Base-by-base conservation (phyloP, 2,888 invertebrate genomes). In the Notodonta ziczac region DNA sequence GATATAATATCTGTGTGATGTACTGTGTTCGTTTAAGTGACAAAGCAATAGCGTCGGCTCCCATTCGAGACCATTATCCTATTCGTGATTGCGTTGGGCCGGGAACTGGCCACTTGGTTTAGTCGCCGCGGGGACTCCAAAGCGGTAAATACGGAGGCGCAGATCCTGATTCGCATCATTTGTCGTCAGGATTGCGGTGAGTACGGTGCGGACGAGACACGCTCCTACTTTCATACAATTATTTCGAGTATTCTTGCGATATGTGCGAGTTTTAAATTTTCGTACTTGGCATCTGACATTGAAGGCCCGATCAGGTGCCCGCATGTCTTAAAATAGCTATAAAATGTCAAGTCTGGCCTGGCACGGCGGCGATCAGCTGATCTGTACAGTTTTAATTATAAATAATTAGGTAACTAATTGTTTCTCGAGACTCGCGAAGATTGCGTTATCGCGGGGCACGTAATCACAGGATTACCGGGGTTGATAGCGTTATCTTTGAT, bases 141-240 rank as follows among this genome's bases (percentile, higher is more conserved):
- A 91, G 91, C 90, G 89, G 93, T 88, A 92, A 93, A 89, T 93
- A 93, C 93, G 93, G 93, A 93, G 93, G 88, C 90, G 89, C 88
- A 84, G 85, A 89, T 89, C 87, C 87, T 88, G 83, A 87, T 87
- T 82, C 91, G 88, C 88, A 92, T 91, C 91, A 93, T 93, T 89
- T 89, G 89, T 86, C 90, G 90, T 76, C 91, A 91, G 87, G 89
- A 92, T 89, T 92, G 87, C 89, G 93, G 93, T 93, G 85, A 93
- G 93, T 92, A 80, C 76, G 71, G 82, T 80, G 70, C 64, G 65
- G 71, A 66, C 65, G 60, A 60, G 63, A 60, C 61, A 56, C 63
- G 63, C 57, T 61, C 72, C 69, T 57, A 57, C 73, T 69, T 72
- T 72, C 68, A 70, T 67, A 71, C 68, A 77, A 62, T 72, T 72